Base-by-base conservation (phyloP, 2,797 vertebrate genomes). In the Spondyliosoma cantharus region DNA sequence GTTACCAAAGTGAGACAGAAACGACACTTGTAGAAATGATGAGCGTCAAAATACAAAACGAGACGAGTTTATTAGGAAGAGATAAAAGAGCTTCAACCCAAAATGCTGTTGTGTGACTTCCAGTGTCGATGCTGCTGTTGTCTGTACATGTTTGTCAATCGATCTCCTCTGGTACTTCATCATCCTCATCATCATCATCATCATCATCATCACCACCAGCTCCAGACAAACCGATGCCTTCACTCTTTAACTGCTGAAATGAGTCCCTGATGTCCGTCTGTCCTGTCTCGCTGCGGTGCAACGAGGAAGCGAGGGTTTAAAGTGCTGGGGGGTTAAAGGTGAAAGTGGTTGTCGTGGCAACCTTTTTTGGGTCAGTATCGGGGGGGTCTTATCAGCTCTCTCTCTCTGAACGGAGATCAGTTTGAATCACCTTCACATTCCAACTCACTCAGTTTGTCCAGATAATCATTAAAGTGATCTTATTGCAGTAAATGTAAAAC, bases 311-410 rank as follows among this genome's bases (percentile, higher is more conserved):
- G 42, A 48, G 76, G 37, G 81, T 82, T 82, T 58, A 76, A 80
- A 90, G 83, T 32, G 72, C 69, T 4, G 71, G 72, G 71, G 72
- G 93, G 91, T 92, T 65, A 92, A 92, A 92, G 90, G 92, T 91
- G 87, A 89, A 22, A 8, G 5, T 13, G 78, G 81, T 89, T 76
- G 87, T 72, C 84, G 77, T n/a, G 74, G 85, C 22, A 78, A 83
- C 86, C 61, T 29, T 76, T 89, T 82, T 89, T 56, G 75, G 87
- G 86, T 74, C 85, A 81, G 86, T 91, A 83, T 92, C 86, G 19
- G 76, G 14, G 14, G 52, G 78, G 43, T 81, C 85, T 93, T 94
- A 93, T 94, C 93, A 85, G 75, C 4, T 15, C 72, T 84, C 48
- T 37, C 32, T 37, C 32, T 7, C 69, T 85, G 66, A 57, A 48